Evolutionary conservation across 2,888 invertebrate genomes (phyloP).

Genomic region (Pterostichus madidus): DNA sequence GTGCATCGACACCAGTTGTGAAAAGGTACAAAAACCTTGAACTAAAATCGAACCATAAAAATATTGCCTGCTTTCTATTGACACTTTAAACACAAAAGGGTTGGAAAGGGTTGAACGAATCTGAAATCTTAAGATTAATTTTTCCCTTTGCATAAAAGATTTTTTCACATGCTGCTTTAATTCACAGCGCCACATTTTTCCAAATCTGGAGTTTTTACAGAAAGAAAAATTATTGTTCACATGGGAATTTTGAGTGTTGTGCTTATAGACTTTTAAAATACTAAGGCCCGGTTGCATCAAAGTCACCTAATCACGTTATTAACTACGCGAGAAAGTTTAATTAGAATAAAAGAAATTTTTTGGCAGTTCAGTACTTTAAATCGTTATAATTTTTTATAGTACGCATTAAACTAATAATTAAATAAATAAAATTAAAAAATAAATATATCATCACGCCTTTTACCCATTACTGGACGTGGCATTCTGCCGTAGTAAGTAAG

Average conservation of each 20-base stretch:
- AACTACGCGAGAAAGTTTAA: too few species aligned
- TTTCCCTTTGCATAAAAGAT: background rate
- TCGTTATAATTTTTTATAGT: too few species aligned
- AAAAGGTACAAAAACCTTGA: constrained; percentile 2
- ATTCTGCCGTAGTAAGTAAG: too few species aligned
- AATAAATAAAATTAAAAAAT: too few species aligned
- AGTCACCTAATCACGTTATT: too few species aligned
- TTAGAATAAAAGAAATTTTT: too few species aligned
- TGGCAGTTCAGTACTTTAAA: too few species aligned
- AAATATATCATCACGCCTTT: too few species aligned
- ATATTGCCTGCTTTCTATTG: constrained; percentile 47
- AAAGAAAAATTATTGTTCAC: constrained; percentile 1
- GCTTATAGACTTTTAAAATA: too few species aligned
- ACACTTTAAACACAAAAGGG: constrained; percentile 34
- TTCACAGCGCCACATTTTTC: background rate
- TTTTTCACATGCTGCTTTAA: background rate
- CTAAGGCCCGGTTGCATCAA: too few species aligned
- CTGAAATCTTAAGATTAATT: constrained; percentile 3
- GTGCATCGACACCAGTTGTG: background rate
- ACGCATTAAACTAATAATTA: too few species aligned
- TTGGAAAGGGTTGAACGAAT: constrained; percentile 54
- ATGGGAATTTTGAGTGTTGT: background rate
- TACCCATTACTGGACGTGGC: too few species aligned
- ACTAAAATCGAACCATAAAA: constrained; percentile 37
- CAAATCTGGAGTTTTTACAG: background rate